These are phyloP conservation scores for Cephus sareptanus DNA, from an alignment of 2,888 invertebrate species.

Conservation along the genomic window DNA sequence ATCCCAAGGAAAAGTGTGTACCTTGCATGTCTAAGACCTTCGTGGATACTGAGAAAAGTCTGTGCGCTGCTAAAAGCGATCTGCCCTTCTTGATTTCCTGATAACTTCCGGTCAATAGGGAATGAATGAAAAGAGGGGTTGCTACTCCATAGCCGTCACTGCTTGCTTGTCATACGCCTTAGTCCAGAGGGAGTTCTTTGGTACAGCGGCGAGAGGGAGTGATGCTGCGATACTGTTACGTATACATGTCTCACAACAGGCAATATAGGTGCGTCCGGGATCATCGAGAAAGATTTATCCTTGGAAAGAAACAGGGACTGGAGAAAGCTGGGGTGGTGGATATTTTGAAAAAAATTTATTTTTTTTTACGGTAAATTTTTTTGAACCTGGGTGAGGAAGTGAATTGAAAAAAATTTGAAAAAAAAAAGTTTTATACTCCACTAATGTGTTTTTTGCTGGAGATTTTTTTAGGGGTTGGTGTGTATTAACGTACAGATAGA, in stretches of 20 bases:
- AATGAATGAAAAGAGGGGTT: background rate
- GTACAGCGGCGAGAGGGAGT: background rate
- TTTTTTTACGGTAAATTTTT: background rate
- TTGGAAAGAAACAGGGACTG: background rate
- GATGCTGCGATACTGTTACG: constrained; percentile 10
- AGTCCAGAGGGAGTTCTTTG: background rate
- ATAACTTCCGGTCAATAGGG: background rate
- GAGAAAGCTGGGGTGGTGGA: background rate
- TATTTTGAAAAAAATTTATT: background rate
- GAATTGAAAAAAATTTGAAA: background rate
- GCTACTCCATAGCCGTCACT: background rate
- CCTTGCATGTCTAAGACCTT: constrained; percentile 53
- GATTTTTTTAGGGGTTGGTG: background rate
- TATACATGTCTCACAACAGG: background rate
- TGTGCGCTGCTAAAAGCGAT: constrained; percentile 3
- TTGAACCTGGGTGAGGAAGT: background rate
- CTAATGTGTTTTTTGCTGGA: background rate
- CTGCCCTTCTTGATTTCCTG: background rate
- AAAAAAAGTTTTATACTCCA: background rate
- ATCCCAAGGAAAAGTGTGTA: constrained; percentile 53
- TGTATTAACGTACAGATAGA: background rate
- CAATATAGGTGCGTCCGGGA: background rate
- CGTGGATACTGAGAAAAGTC: constrained; percentile 29
- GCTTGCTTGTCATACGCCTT: background rate
- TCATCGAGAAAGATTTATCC: background rate